These are phyloP conservation scores for Trididemnum nubilum DNA, from an alignment of 23 tunicate genomes.

Conservation along the genomic window DNA sequence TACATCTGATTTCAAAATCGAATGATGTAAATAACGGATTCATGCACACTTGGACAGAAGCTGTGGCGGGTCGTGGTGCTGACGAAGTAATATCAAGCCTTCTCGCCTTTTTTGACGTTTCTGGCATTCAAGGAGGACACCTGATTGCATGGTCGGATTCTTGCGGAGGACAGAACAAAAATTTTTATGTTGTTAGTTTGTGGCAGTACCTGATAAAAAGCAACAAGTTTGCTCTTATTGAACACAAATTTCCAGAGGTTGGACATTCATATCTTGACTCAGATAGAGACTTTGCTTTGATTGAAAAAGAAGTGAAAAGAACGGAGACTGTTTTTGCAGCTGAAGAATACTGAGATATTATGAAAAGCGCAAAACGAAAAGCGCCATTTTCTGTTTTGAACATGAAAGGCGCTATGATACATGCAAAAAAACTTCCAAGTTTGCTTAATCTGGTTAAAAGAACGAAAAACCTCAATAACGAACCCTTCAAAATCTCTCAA, in stretches of 20 bases:
- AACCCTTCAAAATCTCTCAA: not conserved
- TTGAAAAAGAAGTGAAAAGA: not conserved
- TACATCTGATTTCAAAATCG: not conserved
- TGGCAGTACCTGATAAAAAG: not conserved
- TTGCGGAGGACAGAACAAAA: slow-evolving; percentile 10
- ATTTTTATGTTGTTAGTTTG: not conserved
- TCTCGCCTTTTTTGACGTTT: not conserved
- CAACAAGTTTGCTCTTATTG: not conserved
- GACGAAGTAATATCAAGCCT: not conserved
- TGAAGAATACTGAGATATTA: not conserved
- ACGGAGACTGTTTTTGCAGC: not conserved
- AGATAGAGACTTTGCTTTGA: slow-evolving; percentile 3
- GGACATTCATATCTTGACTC: not conserved
- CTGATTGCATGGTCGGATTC: slow-evolving; percentile 16
- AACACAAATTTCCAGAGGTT: not conserved
- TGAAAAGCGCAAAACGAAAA: not conserved
- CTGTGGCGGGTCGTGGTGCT: not conserved
- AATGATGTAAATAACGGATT: not conserved
- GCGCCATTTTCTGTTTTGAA: not conserved
- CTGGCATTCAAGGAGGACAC: not conserved
- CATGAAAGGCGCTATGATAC: not conserved
- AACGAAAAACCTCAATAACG: not conserved
- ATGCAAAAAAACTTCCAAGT: not conserved
- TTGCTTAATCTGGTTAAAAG: not conserved
- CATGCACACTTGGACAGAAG: not conserved